Percentiles rank a stretch among this genome's conserved stretches.
These are phyloP conservation scores for Coregonus suidteri DNA, from an alignment of 2,797 vertebrate genomes.

Conservation along the genomic window DNA sequence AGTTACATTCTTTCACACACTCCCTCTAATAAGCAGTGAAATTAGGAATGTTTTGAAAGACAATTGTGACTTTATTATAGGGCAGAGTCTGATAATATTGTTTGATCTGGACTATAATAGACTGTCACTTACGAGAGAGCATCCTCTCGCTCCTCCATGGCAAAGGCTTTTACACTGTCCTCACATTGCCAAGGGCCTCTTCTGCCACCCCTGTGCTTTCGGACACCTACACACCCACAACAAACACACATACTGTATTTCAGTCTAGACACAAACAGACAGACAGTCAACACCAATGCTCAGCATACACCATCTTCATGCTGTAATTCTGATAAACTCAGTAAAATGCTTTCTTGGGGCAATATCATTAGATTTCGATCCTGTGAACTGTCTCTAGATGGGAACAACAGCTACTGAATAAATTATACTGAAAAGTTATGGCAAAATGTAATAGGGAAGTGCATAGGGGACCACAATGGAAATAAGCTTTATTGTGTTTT, in stretches of 20 bases:
- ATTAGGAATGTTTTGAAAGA: background rate
- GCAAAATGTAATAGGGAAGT: background rate
- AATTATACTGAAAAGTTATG: background rate
- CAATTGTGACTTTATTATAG: background rate
- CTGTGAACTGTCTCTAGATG: background rate
- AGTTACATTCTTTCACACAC: background rate
- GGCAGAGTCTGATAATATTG: background rate
- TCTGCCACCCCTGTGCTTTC: conserved; percentile 90
- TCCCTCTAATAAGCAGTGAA: background rate
- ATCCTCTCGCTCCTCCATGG: conserved; percentile 87
- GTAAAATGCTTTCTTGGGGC: background rate
- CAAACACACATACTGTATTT: background rate
- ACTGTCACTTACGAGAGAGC: background rate
- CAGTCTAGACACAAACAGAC: background rate
- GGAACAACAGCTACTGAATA: background rate
- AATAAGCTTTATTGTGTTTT: background rate
- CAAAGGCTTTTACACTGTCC: conserved; percentile 93
- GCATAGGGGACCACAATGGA: background rate
- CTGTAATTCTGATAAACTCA: background rate
- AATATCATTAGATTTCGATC: background rate
- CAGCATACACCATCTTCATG: background rate
- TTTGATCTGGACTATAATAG: background rate
- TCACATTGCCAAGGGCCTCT: conserved; percentile 90
- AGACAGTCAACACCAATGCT: background rate
- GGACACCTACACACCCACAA: conserved; percentile 80